A percentile compares a stretch with the other conserved stretches of the same genome.
These are phyloP conservation scores for Hypomecis punctinalis DNA, from an alignment of 2,888 invertebrate genomes.

Conservation along the genomic window DNA sequence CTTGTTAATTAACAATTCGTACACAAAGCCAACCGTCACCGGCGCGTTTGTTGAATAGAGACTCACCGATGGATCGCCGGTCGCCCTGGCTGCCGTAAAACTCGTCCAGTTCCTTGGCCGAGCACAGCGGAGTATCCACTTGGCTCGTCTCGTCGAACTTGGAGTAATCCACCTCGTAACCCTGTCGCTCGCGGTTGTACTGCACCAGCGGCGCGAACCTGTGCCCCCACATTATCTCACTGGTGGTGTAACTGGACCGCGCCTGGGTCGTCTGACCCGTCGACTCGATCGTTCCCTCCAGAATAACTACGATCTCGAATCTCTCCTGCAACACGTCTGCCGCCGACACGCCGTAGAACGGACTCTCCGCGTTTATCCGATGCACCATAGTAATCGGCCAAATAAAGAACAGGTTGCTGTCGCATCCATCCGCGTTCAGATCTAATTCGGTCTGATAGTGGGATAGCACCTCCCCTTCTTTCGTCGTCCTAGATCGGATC, in stretches of 20 bases:
- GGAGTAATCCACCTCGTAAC: slow-evolving; percentile 92
- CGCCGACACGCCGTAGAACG: slow-evolving; percentile 93
- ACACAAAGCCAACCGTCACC: slow-evolving; percentile 64
- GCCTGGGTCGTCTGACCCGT: slow-evolving; percentile 91
- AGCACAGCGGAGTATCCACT: slow-evolving; percentile 92
- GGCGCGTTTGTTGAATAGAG: slow-evolving; percentile 56
- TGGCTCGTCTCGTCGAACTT: slow-evolving; percentile 92
- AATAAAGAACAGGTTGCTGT: slow-evolving; percentile 94
- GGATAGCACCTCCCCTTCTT: slow-evolving; percentile 93
- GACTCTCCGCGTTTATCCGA: slow-evolving; percentile 92
- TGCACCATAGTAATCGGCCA: slow-evolving; percentile 97
- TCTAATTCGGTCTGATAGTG: slow-evolving; percentile 92
- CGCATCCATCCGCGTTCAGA: slow-evolving; percentile 90
- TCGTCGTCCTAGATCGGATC: slow-evolving; percentile 92
- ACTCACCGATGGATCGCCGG: slow-evolving; percentile 84
- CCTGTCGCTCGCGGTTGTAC: slow-evolving; percentile 90
- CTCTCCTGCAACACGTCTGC: slow-evolving; percentile 92
- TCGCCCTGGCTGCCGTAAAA: slow-evolving; percentile 86
- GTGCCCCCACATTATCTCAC: slow-evolving; percentile 93
- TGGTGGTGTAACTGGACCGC: slow-evolving; percentile 90
- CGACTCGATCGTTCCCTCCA: slow-evolving; percentile 93
- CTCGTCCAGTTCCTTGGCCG: slow-evolving; percentile 87
- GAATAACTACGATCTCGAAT: slow-evolving; percentile 92
- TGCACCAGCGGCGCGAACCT: slow-evolving; percentile 90
- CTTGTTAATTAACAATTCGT: slow-evolving; percentile 53